phyloP scores from a whole-genome alignment of 2,113 vertebrate species.

The Aspidoscelis tigris region DNA sequence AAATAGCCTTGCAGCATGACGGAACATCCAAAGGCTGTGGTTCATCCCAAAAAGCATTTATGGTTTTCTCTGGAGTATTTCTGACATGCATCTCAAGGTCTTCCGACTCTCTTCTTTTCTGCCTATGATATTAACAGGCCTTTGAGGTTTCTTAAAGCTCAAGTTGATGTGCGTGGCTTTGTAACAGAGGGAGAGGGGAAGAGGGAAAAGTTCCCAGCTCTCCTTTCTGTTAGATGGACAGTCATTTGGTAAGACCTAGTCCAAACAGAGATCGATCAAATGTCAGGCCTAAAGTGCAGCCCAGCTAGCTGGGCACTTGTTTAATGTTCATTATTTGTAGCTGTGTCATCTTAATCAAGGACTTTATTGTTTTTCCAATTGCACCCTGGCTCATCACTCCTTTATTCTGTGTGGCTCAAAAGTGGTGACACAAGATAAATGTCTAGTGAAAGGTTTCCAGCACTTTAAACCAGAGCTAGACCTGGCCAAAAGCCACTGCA shows the following conservation, averaged over 20 bases:
- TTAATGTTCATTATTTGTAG: constrained; percentile 67
- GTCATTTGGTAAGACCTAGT: constrained; percentile 36
- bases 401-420: constrained; percentile 57
- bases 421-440: constrained; percentile 56
- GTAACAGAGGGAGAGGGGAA: constrained; percentile 15
- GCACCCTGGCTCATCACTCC: constrained; percentile 58
- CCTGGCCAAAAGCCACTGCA: constrained; percentile 7
- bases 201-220: constrained; percentile 28
- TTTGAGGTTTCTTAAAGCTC: constrained; percentile 61
- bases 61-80: constrained; percentile 76
- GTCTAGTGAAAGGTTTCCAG: constrained; percentile 49
- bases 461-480: constrained; percentile 12
- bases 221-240: constrained; percentile 31
- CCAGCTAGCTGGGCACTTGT: constrained; percentile 41
- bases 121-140: constrained; percentile 71
- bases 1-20: constrained; percentile 72
- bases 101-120: constrained; percentile 70
- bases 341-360: constrained; percentile 54
- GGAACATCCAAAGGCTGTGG: constrained; percentile 74
- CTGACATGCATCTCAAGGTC: constrained; percentile 71
- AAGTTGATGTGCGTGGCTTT: constrained; percentile 63
- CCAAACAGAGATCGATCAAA: constrained; percentile 71
- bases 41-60: constrained; percentile 76
- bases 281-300: constrained; percentile 45
- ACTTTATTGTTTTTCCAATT: constrained; percentile 75